These are phyloP conservation scores for Orius insidiosus DNA, from an alignment of 1,140 invertebrate genomes.

Conservation along the genomic window DNA sequence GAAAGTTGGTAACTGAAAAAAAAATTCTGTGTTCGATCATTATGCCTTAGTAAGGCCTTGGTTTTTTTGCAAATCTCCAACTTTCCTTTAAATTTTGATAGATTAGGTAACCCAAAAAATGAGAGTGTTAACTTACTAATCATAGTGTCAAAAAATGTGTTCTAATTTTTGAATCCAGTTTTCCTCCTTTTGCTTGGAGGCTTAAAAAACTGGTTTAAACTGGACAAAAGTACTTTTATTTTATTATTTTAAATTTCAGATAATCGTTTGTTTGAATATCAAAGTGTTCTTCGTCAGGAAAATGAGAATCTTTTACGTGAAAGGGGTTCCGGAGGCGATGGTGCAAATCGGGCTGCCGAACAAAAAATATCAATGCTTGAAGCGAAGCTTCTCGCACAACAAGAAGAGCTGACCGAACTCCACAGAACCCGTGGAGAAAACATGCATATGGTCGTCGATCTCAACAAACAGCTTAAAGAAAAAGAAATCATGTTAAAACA, in stretches of 20 bases:
- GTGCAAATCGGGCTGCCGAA: conserved; percentile 22
- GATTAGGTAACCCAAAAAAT: background rate
- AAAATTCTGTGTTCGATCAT: no score
- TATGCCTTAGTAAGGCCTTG: no score
- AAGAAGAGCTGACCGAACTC: conserved; percentile 82
- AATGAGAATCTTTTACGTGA: conserved; percentile 63
- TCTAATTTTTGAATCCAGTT: background rate
- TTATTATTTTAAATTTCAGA: conserved; percentile 40
- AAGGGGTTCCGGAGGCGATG: conserved; percentile 27
- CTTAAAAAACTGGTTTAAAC: conserved; percentile 1
- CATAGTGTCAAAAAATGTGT: background rate
- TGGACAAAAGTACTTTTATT: background rate
- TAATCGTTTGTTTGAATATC: conserved; percentile 69
- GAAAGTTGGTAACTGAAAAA: no score
- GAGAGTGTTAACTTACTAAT: conserved; percentile 3
- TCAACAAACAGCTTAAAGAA: conserved; percentile 72
- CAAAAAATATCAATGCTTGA: conserved; percentile 45
- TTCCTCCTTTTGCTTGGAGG: background rate
- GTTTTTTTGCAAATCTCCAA: background rate
- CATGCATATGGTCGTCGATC: conserved; percentile 78
- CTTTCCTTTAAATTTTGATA: conserved; percentile 2
- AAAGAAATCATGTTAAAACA: conserved; percentile 45
- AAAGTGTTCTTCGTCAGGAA: conserved; percentile 55
- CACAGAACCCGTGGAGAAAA: conserved; percentile 80
- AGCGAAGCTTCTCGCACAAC: conserved; percentile 67